These are phyloP conservation scores for Gordius sp. DNA, from an alignment of 2,888 invertebrate genomes.

Conservation along the genomic window DNA sequence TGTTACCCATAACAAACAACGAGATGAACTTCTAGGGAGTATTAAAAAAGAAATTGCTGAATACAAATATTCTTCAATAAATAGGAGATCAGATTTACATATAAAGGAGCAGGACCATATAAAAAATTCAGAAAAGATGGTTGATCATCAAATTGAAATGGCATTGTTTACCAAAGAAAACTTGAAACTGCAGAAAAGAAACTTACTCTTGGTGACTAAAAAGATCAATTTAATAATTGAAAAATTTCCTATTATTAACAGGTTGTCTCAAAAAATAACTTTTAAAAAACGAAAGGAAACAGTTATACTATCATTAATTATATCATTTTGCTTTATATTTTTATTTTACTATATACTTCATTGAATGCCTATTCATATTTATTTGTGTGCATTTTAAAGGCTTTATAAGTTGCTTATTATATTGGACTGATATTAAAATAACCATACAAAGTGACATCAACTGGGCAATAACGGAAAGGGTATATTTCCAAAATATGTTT, in stretches of 20 bases:
- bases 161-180: slow-evolving; percentile 15
- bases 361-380: neutral
- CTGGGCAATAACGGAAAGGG: too few relatives aligned
- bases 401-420: too few relatives aligned
- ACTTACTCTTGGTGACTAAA: neutral
- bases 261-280: slow-evolving; percentile 8
- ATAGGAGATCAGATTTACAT: slow-evolving; percentile 11
- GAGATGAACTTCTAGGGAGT: neutral
- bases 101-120: slow-evolving; percentile 5
- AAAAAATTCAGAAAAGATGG: neutral
- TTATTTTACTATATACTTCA: slow-evolving; percentile 11
- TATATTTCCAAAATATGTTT: too few relatives aligned
- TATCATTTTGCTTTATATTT: slow-evolving; percentile 5
- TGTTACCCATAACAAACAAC: neutral
- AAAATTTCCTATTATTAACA: slow-evolving; percentile 11
- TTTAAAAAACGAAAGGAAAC: slow-evolving; percentile 15
- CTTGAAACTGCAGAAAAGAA: neutral
- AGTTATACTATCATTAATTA: neutral
- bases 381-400: too few relatives aligned
- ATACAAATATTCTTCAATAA: neutral
- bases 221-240: slow-evolving; percentile 1
- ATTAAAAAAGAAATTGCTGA: neutral
- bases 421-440: too few relatives aligned
- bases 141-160: slow-evolving; percentile 16
- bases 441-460: too few relatives aligned